Conservation (phyloP, 2,888 invertebrate genomes). For the Apamea monoglypha region DNA sequence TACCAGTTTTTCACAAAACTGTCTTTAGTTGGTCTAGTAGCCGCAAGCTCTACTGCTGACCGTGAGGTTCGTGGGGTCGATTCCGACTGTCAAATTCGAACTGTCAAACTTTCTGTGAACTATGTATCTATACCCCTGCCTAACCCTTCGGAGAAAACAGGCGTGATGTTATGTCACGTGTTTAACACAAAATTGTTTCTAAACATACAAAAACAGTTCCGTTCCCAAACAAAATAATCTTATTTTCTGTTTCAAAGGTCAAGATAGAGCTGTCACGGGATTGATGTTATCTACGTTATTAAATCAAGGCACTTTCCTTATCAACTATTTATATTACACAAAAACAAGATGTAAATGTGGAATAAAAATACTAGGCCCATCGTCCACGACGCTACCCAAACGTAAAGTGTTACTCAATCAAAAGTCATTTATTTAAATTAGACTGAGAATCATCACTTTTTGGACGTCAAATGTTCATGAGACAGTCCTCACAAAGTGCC, state of each 20-base stretch:
- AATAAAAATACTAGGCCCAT: neutral
- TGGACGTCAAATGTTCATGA: no score
- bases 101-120: neutral
- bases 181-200: neutral
- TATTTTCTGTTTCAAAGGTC: slow-evolving; percentile 17
- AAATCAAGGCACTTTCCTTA: neutral
- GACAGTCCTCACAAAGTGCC: no score
- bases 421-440: no score
- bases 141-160: neutral
- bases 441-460: no score
- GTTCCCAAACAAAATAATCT: neutral
- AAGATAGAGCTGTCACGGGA: neutral
- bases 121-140: no score
- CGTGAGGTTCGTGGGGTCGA: neutral
- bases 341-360: neutral
- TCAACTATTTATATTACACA: slow-evolving; percentile 14
- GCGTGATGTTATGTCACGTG: neutral
- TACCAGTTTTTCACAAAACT: neutral
- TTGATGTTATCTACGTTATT: slow-evolving; percentile 3
- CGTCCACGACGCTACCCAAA: no score
- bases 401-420: no score
- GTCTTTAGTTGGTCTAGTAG: neutral
- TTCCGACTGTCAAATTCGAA: no score
- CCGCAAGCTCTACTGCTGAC: neutral
- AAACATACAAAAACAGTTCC: neutral